A percentile compares a stretch with the other conserved stretches of the same genome.
Evolutionary conservation across 1,140 invertebrate species (phyloP).

Genomic region (Drosophila takahashii): DNA sequence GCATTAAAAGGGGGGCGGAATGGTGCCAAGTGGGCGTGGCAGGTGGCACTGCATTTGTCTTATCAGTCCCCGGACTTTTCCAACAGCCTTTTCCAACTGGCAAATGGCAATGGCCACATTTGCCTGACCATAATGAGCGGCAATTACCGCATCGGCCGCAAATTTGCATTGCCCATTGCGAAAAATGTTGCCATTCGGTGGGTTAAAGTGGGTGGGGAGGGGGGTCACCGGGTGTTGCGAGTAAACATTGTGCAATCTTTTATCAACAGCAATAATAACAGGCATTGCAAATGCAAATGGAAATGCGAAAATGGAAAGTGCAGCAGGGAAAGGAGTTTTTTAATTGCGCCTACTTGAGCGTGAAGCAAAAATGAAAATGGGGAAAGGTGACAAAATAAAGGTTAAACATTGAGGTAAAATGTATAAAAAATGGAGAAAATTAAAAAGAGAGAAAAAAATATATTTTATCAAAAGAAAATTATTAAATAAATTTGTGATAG

Average conservation of each 20-base stretch:
- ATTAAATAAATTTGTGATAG: too few species aligned
- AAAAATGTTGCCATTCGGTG: slow-evolving; percentile 65
- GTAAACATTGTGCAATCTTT: slow-evolving; percentile 77
- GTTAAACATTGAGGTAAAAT: background rate
- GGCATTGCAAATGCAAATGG: slow-evolving; percentile 52
- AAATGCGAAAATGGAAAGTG: slow-evolving; percentile 15
- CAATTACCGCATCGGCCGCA: slow-evolving; percentile 81
- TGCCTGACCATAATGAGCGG: slow-evolving; percentile 82
- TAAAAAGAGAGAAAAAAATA: too few species aligned
- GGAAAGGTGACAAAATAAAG: slow-evolving; percentile 5
- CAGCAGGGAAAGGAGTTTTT: slow-evolving; percentile 20
- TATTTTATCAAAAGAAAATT: too few species aligned
- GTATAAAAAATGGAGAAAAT: too few species aligned
- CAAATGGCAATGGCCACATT: slow-evolving; percentile 57
- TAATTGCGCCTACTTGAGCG: slow-evolving; percentile 57
- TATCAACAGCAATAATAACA: slow-evolving; percentile 75
- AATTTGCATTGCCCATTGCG: slow-evolving; percentile 78
- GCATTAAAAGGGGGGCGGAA: slow-evolving; percentile 64
- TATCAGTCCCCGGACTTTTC: slow-evolving; percentile 46
- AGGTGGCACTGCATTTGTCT: slow-evolving; percentile 71
- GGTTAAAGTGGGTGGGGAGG: slow-evolving; percentile 1
- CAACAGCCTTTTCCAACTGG: slow-evolving; percentile 18
- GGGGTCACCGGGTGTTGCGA: slow-evolving; percentile 12
- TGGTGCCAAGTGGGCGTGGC: slow-evolving; percentile 37
- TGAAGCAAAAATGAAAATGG: slow-evolving; percentile 18